Base-by-base conservation (phyloP, 2,113 vertebrate species). In the Prochilodus magdalenae region DNA sequence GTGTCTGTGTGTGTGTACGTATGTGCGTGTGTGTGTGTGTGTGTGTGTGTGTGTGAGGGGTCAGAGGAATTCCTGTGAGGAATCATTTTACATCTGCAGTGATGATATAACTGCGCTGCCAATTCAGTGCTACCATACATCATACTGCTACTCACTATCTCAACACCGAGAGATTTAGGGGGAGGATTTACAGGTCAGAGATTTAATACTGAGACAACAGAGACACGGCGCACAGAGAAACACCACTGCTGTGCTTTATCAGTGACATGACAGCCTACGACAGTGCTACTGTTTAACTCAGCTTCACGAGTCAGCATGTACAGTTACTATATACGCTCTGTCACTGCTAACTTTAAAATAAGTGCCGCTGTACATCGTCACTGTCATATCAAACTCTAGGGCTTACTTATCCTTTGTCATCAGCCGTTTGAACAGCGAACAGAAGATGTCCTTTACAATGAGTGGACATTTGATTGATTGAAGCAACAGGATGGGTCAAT, bases 21-120 rank as follows among this genome's bases (percentile, higher is more conserved):
- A n/a, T n/a, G 73, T 26, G 4, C 1, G 40, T 7, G 40, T 7
- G 57, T 20, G 75, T 47, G 74, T 15, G 72, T 57, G 60, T 14
- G 27, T 65, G 62, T 11, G 59, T 60, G 10, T 30, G 44, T 66
- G 44, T 22, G 63, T 36, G 40, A 44, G 40, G 40, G 40, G 40
- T 44, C 40, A 44, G 4, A 44, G 40, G 40, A 44, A 44, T 44
- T 44, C 40, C 40, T 29, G 40, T 49, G 15, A 55, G 65, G 65
- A 70, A 59, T 70, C 77, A 40, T 66, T 57, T 79, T 79, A 70
- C 65, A 69, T 36, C 53, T 47, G 4, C 55, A 76, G 40, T 65
- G 29, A n/a, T 80, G 78, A 76, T 73, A 84, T 80, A 73, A 76
- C 66, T 57, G 15, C 55, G 75, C 51, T 70, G 57, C 40, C 4